phyloP scores from a whole-genome alignment of 2,888 invertebrate species.

The Lottia scabra region DNA sequence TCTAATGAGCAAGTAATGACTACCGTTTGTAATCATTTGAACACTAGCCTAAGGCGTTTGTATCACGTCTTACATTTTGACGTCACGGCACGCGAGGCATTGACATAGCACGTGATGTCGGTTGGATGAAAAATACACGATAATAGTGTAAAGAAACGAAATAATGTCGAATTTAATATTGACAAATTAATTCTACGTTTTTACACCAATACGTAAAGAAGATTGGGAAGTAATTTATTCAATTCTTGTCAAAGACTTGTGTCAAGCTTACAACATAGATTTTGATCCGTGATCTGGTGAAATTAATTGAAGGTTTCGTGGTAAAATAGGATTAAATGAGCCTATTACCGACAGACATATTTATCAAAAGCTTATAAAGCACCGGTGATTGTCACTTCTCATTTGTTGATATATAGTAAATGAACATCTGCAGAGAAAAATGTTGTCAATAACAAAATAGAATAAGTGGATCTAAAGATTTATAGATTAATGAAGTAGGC shows the following conservation, averaged over 20 bases:
- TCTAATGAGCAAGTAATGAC: slow-evolving; percentile 22
- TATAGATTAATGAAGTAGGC: too few relatives aligned
- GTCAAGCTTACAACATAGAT: too few relatives aligned
- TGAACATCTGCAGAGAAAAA: not conserved
- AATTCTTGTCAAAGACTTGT: too few relatives aligned
- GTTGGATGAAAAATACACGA: slow-evolving; percentile 3
- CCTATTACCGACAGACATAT: slow-evolving; percentile 2
- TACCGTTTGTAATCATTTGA: slow-evolving; percentile 24
- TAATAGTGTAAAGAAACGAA: not conserved
- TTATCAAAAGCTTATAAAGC: not conserved
- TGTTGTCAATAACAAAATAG: too few relatives aligned
- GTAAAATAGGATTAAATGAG: not conserved
- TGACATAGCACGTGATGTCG: not conserved
- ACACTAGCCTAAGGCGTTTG: slow-evolving; percentile 14
- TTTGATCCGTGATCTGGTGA: too few relatives aligned
- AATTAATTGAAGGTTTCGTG: not conserved
- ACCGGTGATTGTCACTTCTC: not conserved
- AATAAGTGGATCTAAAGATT: too few relatives aligned
- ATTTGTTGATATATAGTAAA: not conserved
- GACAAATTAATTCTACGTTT: too few relatives aligned
- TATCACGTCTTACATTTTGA: slow-evolving; percentile 12
- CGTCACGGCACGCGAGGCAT: slow-evolving; percentile 16
- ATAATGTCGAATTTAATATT: not conserved
- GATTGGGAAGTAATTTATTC: too few relatives aligned
- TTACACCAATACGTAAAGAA: too few relatives aligned